Evolutionary conservation across 2,797 vertebrate species (phyloP).

Genomic region (Luscinia luscinia): DNA sequence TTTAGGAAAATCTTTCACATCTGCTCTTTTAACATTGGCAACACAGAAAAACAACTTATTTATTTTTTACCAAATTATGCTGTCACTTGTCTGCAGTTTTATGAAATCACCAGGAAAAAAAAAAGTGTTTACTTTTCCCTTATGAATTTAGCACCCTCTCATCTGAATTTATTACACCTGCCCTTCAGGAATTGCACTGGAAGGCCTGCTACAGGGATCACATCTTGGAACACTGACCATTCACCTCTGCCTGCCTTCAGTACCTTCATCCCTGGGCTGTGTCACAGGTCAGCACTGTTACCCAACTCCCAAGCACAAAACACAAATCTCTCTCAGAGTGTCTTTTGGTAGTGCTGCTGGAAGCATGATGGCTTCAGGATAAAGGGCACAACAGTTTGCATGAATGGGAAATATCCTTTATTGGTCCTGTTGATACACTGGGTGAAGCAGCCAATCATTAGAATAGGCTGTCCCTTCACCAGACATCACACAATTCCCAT

Average conservation of each 20-base stretch:
- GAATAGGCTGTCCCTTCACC: background rate
- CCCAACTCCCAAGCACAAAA: background rate
- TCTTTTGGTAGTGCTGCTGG: background rate
- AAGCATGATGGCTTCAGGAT: background rate
- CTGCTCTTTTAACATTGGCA: background rate
- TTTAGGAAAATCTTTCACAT: conserved; percentile 22
- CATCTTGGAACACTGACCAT: background rate
- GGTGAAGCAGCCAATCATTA: background rate
- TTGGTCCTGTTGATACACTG: background rate
- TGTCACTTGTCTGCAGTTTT: background rate
- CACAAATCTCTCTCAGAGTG: background rate
- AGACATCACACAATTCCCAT: background rate
- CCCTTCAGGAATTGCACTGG: background rate
- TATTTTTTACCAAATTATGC: background rate
- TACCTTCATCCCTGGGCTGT: background rate
- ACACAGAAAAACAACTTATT: background rate
- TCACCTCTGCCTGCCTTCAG: background rate
- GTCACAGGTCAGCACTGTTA: background rate
- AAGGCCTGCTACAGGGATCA: background rate
- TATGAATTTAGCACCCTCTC: background rate
- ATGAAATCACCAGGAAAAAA: background rate
- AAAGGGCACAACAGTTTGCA: background rate
- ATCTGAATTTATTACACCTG: background rate
- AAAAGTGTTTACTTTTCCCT: background rate
- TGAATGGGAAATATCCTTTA: background rate